Evolutionary conservation across 1,140 invertebrate species (phyloP), one percentile per base, ranked within the genome.

Genomic region (Drosophila elegans): DNA sequence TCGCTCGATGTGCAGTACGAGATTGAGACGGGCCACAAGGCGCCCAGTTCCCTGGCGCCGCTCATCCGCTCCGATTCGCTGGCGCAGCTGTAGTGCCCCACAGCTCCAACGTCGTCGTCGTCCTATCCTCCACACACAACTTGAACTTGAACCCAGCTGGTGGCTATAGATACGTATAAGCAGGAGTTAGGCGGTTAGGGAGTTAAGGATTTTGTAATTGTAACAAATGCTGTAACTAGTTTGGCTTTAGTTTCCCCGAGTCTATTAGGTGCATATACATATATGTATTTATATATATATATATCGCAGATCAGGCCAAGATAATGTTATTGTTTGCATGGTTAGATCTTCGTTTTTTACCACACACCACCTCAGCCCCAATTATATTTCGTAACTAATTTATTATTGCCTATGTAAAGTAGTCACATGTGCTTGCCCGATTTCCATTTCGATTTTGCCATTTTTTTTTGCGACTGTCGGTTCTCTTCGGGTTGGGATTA

Each of bases 1-100:
- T 95, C 96, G 36, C 93, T 96, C 83, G 96, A 96, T 86, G 94
- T 96, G 72, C 95, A 96, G 88, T 96, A 96, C 82, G 96, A 97
- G 92, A 94, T 96, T 78, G 96, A 97, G 93, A 94, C 94, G 72
- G 95, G 95, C 45, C 95, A 95, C 80, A 95, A 95, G 75, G 95
- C 96, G 71, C 94, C 96, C 62, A 96, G 96, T 78, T 95, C 96
- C 27, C 93, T 97, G 89, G 96, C 96, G 74, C 96, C 96, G 44
- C 94, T 97, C 83, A 96, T 97, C 94, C 96, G 94, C 92, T 95
- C 95, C 39, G 95, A 96, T 91, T 95, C 95, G 21, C 94, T 95
- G 41, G 95, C 95, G 54, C 95, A 95, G 66, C 95, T 96, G 93
- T 95, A 94, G 94, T 84, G 59, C 39, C 29, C 29, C 29, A 32